Evolutionary conservation across 2,888 invertebrate species (phyloP), one percentile per base, ranked within the genome.

Genomic region (Yponomeuta cagnagella): DNA sequence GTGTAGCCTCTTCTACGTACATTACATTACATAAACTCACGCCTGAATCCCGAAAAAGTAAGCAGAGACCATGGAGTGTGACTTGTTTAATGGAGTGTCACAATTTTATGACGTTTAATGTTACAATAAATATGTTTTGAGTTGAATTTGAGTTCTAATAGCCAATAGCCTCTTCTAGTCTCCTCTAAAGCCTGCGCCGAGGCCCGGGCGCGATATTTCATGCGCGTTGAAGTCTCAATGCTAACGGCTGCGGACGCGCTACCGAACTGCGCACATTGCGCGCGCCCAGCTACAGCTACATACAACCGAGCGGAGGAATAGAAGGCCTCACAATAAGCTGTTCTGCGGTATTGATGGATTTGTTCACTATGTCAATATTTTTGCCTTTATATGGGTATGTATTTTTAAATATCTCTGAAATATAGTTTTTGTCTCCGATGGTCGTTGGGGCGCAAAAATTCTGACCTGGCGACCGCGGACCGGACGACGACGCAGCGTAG

Each of bases 201-300:
- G 73, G 72, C 70, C 68, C 71, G 70, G 71, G 63, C 70, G 72
- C 72, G 70, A 74, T 76, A 75, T 75, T 72, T 76, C 75, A 74
- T 71, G 66, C 52, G 69, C 71, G 70, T 69, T 79, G 82, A 83
- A 82, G 82, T 76, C 75, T 82, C 82, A 83, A 82, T 83, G 83
- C 80, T 79, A 82, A 82, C 75, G 67, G 69, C 71, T 63, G 48
- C 31, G 79, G 70, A 70, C 70, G 33, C 69, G 73, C 73, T 74
- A 76, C 77, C 73, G 77, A 71, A 73, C 77, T 73, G 76, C 76
- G 74, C 74, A 71, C 15, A 58, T 58, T 70, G 70, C 70, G 70
- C 71, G 43, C 15, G 33, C 63, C 31, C 67, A n/a, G 5, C 33
- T 33, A 30, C 12, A 15, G 58, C 48, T 43, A 43, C 43, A 43